Base-by-base conservation (phyloP, 2,113 vertebrate genomes). In the Grammomys dolichurus region DNA sequence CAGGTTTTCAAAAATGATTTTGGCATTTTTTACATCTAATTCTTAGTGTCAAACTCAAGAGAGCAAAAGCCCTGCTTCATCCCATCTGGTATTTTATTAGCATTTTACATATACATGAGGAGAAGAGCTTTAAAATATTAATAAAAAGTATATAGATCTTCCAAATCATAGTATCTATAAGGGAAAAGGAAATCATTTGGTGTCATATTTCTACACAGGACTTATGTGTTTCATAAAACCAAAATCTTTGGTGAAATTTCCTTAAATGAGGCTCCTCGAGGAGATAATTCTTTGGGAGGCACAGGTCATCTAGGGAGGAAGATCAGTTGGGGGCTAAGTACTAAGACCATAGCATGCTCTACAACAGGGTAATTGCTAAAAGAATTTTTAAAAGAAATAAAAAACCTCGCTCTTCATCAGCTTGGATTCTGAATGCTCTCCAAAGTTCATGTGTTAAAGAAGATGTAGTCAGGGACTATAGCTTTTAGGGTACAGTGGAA, bases 1-100 rank as follows among this genome's bases (percentile, higher is more conserved):
- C 2, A 58, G 22, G 70, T n/a, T 95, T 94, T 46, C 65, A 93
- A 31, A 91, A 33, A 87, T 14, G 76, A 87, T 48, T 48, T 86
- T 17, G 51, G 80, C n/a, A 75, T 60, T 46, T 46, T 60, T 24
- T 63, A 77, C 58, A 58, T 93, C 43, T 85, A 51, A 90, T 67
- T 69, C 65, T 96, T 77, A 48, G 73, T 36, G 19, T 6, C 36
- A 89, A 75, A 77, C 22, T 58, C 22, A 51, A 80, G 69, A 54
- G 2, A 12, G 11, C 43, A 8, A 20, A 73, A 40, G 60, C 12
- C 43, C 58, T 70, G 48, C 67, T 93, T 36, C 46, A 28, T 65
- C 33, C 54, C 33, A 0, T 26, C 8, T 90, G 76, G 87, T 69
- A 46, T n/a, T 36, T 67, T 16, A 54, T 48, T 19, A 86, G 40